phyloP scores from a whole-genome alignment of 2,888 invertebrate species.

The Kryphioiulus occultus region DNA sequence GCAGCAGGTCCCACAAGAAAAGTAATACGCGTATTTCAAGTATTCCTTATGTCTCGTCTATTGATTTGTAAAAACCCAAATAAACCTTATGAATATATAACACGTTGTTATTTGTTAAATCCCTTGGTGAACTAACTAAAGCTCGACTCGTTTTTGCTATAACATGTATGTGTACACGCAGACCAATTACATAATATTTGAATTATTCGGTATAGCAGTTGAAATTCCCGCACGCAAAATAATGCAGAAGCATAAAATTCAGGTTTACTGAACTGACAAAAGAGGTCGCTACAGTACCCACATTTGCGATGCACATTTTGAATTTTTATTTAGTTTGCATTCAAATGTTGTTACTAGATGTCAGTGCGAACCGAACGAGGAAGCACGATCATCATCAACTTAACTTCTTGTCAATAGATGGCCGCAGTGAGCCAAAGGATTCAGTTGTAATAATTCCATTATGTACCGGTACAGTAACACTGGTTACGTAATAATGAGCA shows the following conservation, averaged over 20 bases:
- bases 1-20: neutral
- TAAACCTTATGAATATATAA: conserved; percentile 1
- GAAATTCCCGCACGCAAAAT: conserved; percentile 9
- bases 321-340: neutral
- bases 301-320: neutral
- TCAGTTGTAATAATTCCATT: neutral
- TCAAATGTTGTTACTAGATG: neutral
- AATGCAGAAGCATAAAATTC: neutral
- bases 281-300: neutral
- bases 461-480: no score
- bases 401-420: neutral
- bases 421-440: neutral
- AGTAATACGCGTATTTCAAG: neutral
- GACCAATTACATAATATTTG: no score
- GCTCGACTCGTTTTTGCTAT: no score
- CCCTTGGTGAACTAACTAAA: no score
- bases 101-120: no score
- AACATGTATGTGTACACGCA: no score
- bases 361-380: neutral
- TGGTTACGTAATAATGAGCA: neutral
- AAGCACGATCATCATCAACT: neutral
- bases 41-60: neutral
- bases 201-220: neutral
- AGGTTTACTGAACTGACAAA: neutral
- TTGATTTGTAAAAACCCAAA: neutral